Evolutionary conservation across 2,113 vertebrate species (phyloP).

Genomic region (Sylvilagus bachmani): DNA sequence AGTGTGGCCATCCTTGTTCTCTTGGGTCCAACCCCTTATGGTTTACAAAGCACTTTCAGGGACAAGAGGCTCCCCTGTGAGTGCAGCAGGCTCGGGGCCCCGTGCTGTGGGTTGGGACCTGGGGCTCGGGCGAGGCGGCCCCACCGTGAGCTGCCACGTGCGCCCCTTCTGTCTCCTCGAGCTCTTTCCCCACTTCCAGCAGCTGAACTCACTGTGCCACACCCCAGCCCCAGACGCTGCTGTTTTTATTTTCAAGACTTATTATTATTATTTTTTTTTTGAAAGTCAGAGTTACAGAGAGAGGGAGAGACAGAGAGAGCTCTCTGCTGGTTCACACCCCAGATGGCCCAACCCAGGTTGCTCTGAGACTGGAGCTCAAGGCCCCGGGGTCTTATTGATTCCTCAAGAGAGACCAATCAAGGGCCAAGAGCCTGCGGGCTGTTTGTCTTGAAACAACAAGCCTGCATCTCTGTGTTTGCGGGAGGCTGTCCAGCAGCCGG

Average conservation of each 20-base stretch:
- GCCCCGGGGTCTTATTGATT: not conserved
- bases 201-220: no score
- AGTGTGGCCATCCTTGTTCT: not conserved
- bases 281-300: no score
- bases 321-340: no score
- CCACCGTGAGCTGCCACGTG: rapidly evolving
- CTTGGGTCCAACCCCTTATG: not conserved
- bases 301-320: no score
- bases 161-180: not conserved
- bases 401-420: not conserved
- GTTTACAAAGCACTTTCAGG: no score
- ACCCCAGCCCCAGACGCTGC: not conserved
- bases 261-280: no score
- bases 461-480: no score
- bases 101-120: not conserved
- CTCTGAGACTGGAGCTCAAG: not conserved
- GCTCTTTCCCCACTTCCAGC: not conserved
- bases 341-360: not conserved
- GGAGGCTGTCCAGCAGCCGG: not conserved
- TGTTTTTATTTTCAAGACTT: no score
- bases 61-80: not conserved
- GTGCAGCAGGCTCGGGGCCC: not conserved
- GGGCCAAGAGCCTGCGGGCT: not conserved
- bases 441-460: not conserved
- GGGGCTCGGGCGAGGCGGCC: rapidly evolving